Evolutionary conservation across 2,797 vertebrate genomes (phyloP).

Genomic region (Synaphobranchus kaupii): DNA sequence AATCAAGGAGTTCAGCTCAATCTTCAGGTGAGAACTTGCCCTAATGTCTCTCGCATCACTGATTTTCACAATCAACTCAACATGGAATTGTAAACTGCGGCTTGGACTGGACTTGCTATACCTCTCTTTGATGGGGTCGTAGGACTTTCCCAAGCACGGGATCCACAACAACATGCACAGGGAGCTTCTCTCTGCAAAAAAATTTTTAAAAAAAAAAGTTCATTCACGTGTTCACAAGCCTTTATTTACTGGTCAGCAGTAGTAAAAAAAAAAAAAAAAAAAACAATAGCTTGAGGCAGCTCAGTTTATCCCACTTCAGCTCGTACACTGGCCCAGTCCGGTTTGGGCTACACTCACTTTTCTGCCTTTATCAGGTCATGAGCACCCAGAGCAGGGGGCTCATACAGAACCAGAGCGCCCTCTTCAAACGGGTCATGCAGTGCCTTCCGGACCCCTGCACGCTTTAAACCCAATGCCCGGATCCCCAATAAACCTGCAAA

Average conservation of each 20-base stretch:
- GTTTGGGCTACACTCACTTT: constrained; percentile 77
- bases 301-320: neutral
- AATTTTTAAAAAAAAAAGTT: neutral
- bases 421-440: constrained; percentile 95
- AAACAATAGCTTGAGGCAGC: neutral
- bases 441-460: constrained; percentile 81
- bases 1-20: neutral
- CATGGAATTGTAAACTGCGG: neutral
- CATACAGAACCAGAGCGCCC: constrained; percentile 88
- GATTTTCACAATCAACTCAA: neutral
- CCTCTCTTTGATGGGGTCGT: constrained; percentile 96
- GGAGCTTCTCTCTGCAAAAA: constrained; percentile 83
- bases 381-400: constrained; percentile 80
- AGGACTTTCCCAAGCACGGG: constrained; percentile 88
- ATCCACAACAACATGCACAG: constrained; percentile 96
- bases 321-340: too few species aligned
- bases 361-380: constrained; percentile 93
- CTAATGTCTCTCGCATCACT: neutral
- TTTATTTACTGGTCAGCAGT: neutral
- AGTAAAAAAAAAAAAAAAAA: too few species aligned
- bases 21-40: neutral
- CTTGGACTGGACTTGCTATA: constrained; percentile 57
- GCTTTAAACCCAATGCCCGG: constrained; percentile 86
- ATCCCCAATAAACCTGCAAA: constrained; percentile 82
- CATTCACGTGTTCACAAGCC: constrained; percentile 8